Conservation (phyloP, 64 coral and sea anemone species). For the Acropora tenuis region DNA sequence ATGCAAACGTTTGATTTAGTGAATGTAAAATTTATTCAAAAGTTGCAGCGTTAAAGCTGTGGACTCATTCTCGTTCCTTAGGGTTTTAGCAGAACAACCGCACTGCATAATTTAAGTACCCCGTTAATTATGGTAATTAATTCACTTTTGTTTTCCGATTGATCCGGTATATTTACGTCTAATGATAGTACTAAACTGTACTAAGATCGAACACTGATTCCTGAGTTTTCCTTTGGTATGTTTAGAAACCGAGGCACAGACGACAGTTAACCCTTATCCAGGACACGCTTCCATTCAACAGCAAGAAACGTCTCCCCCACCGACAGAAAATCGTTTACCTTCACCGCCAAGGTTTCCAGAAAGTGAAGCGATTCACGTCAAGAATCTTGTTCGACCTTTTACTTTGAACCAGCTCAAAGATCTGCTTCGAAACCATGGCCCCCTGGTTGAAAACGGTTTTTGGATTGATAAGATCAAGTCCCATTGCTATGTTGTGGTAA, state of each 20-base stretch:
- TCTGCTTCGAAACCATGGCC: constrained; percentile 65
- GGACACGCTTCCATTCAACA: not conserved
- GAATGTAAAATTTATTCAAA: not conserved
- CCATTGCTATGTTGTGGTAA: constrained; percentile 96
- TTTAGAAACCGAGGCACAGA: not conserved
- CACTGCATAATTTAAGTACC: too few species aligned
- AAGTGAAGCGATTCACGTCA: constrained; percentile 71
- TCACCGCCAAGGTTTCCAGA: constrained; percentile 78
- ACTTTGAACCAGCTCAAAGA: constrained; percentile 90
- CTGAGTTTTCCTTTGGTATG: not conserved
- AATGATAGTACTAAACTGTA: not conserved
- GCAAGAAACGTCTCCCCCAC: not conserved
- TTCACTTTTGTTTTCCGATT: not conserved
- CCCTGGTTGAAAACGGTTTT: constrained; percentile 78
- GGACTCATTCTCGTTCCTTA: not conserved
- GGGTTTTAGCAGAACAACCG: constrained; percentile 17
- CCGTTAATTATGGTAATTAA: not conserved
- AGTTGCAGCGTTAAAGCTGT: not conserved
- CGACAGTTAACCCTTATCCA: constrained; percentile 18
- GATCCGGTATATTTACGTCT: too few species aligned
- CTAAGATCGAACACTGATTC: not conserved
- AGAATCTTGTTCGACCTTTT: constrained; percentile 93
- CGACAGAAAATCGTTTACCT: constrained; percentile 51
- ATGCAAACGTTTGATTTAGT: not conserved
- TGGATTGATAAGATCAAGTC: constrained; percentile 99